A percentile compares a stretch with the other conserved stretches of the same genome.
Evolutionary conservation across 2,888 invertebrate genomes (phyloP).

Genomic region (Apodemia duryi): DNA sequence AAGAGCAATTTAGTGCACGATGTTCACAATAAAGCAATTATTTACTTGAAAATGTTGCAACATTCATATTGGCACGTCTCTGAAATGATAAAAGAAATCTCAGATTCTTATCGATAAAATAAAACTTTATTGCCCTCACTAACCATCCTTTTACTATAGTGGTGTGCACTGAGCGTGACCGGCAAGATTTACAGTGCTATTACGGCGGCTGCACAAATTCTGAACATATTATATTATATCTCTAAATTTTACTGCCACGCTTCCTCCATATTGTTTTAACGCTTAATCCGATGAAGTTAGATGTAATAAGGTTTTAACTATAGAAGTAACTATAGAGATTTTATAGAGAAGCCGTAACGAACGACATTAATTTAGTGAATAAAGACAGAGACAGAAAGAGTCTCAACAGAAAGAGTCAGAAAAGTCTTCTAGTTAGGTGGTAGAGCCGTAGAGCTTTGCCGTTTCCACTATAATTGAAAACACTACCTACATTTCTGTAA

Average conservation of each 20-base stretch:
- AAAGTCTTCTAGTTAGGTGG: too few species aligned
- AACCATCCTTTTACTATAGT: slow-evolving; percentile 43
- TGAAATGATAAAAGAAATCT: slow-evolving; percentile 8
- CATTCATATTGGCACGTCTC: too few species aligned
- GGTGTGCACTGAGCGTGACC: slow-evolving; percentile 54
- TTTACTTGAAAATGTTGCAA: too few species aligned
- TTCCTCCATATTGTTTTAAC: slow-evolving; percentile 17
- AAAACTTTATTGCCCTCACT: slow-evolving; percentile 34
- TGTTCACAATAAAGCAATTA: too few species aligned
- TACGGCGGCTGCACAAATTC: slow-evolving; percentile 62
- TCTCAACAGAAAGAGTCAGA: too few species aligned
- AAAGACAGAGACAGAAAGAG: too few species aligned
- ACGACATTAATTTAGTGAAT: too few species aligned
- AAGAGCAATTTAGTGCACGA: too few species aligned
- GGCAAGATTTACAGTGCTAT: slow-evolving; percentile 67
- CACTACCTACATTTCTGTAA: too few species aligned
- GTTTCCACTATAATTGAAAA: too few species aligned
- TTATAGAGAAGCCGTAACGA: too few species aligned
- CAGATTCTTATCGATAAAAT: slow-evolving; percentile 27
- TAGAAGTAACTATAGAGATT: not conserved
- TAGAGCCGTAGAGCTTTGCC: too few species aligned
- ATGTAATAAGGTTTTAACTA: not conserved
- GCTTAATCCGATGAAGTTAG: slow-evolving; percentile 8
- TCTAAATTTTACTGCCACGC: slow-evolving; percentile 17
- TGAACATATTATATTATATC: slow-evolving; percentile 49